Conservation (phyloP, 2,113 vertebrate species). For the Crotophaga sulcirostris region DNA sequence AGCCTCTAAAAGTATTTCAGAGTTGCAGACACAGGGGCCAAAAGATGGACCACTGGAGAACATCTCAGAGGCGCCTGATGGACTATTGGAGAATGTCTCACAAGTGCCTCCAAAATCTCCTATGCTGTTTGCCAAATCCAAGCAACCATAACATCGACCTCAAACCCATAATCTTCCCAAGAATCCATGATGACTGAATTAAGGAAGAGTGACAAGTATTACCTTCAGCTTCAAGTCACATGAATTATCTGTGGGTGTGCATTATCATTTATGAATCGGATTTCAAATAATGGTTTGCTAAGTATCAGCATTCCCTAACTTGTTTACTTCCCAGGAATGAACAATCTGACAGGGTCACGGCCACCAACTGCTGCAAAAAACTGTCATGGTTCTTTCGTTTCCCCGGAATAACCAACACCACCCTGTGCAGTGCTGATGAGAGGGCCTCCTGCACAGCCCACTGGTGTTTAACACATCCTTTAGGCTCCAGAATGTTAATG, state of each 20-base stretch:
- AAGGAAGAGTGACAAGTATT: neutral
- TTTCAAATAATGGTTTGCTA: neutral
- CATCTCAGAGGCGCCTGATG: neutral
- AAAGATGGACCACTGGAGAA: neutral
- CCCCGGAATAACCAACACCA: neutral
- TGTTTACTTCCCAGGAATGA: neutral
- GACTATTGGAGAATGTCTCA: neutral
- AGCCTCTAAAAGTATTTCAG: neutral
- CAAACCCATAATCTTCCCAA: neutral
- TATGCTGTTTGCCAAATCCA: neutral
- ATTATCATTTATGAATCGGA: slow-evolving; percentile 30
- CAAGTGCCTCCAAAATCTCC: neutral
- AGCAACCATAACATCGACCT: neutral
- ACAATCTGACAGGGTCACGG: neutral
- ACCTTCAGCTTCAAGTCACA: slow-evolving; percentile 38
- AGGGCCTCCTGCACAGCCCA: neutral
- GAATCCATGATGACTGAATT: neutral
- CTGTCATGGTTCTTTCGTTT: neutral
- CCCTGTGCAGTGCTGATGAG: neutral
- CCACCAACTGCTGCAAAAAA: neutral
- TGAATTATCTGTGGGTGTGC: slow-evolving; percentile 26
- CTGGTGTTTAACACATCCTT: neutral
- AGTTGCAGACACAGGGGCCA: neutral
- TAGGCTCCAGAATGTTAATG: neutral
- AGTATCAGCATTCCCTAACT: neutral